Conservation (phyloP, 2,797 vertebrate genomes). For the Sylvilagus floridanus region DNA sequence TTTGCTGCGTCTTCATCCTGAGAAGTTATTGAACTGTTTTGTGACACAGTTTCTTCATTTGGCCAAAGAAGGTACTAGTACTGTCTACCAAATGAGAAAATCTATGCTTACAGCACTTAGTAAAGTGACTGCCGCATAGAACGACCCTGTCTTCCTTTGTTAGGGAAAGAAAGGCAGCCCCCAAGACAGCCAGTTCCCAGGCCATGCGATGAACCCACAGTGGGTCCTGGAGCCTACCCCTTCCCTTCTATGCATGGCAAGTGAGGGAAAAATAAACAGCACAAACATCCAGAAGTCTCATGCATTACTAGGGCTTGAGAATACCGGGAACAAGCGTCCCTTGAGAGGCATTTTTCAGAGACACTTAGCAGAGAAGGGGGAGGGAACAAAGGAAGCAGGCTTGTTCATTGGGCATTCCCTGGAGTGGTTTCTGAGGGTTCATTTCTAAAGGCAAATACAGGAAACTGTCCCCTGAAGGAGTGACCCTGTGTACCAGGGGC, state of each 20-base stretch:
- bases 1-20: background rate
- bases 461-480: slow-evolving; percentile 67
- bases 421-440: slow-evolving; percentile 67
- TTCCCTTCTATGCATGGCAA: background rate
- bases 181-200: slow-evolving; percentile 16
- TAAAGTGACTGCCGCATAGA: no score
- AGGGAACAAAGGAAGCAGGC: background rate
- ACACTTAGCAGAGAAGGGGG: background rate
- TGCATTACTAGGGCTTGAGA: slow-evolving; percentile 39
- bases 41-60: background rate
- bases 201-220: background rate
- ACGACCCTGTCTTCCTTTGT: fast-evolving
- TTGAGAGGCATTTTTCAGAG: slow-evolving; percentile 66
- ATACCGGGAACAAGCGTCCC: slow-evolving; percentile 69
- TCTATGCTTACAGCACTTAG: background rate
- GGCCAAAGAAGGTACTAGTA: background rate
- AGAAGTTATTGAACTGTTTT: background rate
- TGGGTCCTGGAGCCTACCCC: background rate
- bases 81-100: background rate
- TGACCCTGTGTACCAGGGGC: slow-evolving; percentile 64
- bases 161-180: background rate
- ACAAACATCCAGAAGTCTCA: slow-evolving; percentile 14
- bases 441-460: slow-evolving; percentile 68
- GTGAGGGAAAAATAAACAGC: slow-evolving; percentile 48
- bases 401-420: slow-evolving; percentile 57